phyloP scores from a whole-genome alignment of 2,797 vertebrate species.

The Buceros bicornis region DNA sequence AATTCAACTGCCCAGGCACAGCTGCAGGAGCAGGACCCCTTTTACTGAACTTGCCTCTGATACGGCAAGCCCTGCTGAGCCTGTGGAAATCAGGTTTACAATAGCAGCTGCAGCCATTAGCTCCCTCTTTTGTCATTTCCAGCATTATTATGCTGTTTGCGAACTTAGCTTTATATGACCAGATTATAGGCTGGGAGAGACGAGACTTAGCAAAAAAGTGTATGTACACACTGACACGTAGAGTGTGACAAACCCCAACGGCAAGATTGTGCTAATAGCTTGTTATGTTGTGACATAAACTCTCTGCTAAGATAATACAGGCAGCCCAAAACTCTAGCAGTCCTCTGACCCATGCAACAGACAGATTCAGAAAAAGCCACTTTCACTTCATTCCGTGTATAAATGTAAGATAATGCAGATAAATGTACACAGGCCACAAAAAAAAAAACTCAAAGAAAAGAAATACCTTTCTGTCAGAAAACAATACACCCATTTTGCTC shows the following conservation, averaged over 20 bases:
- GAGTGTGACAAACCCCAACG: constrained; percentile 21
- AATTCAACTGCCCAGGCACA: constrained; percentile 28
- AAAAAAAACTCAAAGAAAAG: not conserved
- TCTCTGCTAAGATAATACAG: constrained; percentile 26
- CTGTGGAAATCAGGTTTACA: constrained; percentile 74
- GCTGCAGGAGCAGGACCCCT: constrained; percentile 48
- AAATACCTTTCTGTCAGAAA: not conserved
- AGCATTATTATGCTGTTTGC: constrained; percentile 73
- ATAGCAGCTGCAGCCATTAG: constrained; percentile 70
- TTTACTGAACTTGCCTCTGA: constrained; percentile 38
- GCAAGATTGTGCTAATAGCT: constrained; percentile 47
- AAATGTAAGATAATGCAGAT: not conserved
- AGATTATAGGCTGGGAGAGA: constrained; percentile 21
- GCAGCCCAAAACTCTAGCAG: not conserved
- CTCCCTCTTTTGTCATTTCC: constrained; percentile 68
- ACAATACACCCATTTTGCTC: not conserved
- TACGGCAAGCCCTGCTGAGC: constrained; percentile 69
- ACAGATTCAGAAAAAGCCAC: not conserved
- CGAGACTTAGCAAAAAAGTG: constrained; percentile 13
- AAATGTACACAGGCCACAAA: not conserved
- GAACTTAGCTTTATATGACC: constrained; percentile 31
- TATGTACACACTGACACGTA: not conserved
- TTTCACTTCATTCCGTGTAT: not conserved
- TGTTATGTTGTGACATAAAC: constrained; percentile 47
- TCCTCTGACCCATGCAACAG: not conserved